Percentiles rank a stretch among this genome's conserved stretches.
Conservation (phyloP, 2,797 vertebrate species). For the Falco cherrug region DNA sequence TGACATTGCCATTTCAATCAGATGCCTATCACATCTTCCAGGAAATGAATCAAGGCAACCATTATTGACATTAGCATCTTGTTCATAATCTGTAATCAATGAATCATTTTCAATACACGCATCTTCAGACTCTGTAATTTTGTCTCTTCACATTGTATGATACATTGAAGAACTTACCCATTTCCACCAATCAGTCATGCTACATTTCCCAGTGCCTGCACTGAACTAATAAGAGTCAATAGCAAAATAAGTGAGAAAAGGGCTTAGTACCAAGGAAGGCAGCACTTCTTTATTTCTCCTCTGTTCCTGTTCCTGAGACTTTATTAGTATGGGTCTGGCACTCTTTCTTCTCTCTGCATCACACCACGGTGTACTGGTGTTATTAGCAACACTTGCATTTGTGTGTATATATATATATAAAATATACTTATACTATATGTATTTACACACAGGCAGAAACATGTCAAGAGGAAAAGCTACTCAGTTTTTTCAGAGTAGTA, state of each 20-base stretch:
- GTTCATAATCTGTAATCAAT: background rate
- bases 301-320: background rate
- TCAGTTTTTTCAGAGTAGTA: background rate
- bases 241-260: background rate
- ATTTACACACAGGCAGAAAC: background rate
- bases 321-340: background rate
- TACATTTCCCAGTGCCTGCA: background rate
- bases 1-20: background rate
- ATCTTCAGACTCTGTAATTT: background rate
- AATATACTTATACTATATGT: background rate
- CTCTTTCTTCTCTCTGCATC: background rate
- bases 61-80: background rate
- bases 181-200: background rate
- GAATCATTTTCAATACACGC: background rate
- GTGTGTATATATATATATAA: background rate
- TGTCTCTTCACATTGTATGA: background rate
- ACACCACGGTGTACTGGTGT: background rate
- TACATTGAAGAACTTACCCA: background rate
- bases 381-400: background rate
- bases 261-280: background rate
- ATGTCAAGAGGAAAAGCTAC: background rate
- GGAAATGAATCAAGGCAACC: background rate
- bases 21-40: background rate
- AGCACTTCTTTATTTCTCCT: background rate
- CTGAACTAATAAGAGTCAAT: background rate